These are phyloP conservation scores for Teinopalpus imperialis DNA, from an alignment of 2,888 invertebrate species.

Conservation along the genomic window DNA sequence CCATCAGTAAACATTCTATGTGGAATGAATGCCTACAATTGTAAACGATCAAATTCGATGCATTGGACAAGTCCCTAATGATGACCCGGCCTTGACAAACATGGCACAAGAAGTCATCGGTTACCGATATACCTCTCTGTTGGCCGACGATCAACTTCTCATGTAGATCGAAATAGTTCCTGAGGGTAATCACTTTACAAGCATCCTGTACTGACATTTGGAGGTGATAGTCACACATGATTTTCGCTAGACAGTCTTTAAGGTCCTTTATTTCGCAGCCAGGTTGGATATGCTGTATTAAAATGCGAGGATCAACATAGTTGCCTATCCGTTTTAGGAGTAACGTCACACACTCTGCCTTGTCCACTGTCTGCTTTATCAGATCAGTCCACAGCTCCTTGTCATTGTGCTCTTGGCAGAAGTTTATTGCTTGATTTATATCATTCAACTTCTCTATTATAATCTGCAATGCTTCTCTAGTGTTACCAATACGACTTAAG, in stretches of 20 bases:
- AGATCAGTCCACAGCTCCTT: slow-evolving; percentile 96
- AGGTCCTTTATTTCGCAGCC: slow-evolving; percentile 94
- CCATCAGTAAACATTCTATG: slow-evolving; percentile 88
- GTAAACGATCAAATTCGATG: slow-evolving; percentile 89
- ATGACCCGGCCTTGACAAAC: slow-evolving; percentile 90
- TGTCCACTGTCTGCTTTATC: slow-evolving; percentile 92
- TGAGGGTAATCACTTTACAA: slow-evolving; percentile 93
- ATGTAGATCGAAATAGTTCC: slow-evolving; percentile 94
- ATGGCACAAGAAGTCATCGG: slow-evolving; percentile 89
- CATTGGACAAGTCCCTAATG: slow-evolving; percentile 85
- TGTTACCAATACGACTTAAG: slow-evolving; percentile 93
- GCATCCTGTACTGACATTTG: slow-evolving; percentile 96
- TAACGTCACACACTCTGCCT: slow-evolving; percentile 87
- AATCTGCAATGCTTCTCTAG: slow-evolving; percentile 93
- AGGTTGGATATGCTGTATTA: slow-evolving; percentile 92
- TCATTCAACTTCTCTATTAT: slow-evolving; percentile 93
- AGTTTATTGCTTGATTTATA: slow-evolving; percentile 96
- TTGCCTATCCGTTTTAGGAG: slow-evolving; percentile 83
- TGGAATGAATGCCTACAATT: slow-evolving; percentile 96
- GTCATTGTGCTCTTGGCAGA: slow-evolving; percentile 98
- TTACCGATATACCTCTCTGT: slow-evolving; percentile 88
- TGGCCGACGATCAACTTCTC: slow-evolving; percentile 90
- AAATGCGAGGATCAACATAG: slow-evolving; percentile 94
- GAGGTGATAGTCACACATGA: slow-evolving; percentile 96
- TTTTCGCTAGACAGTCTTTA: slow-evolving; percentile 94